Conservation (phyloP, 2,797 vertebrate species). For the Brachymystax lenok region DNA sequence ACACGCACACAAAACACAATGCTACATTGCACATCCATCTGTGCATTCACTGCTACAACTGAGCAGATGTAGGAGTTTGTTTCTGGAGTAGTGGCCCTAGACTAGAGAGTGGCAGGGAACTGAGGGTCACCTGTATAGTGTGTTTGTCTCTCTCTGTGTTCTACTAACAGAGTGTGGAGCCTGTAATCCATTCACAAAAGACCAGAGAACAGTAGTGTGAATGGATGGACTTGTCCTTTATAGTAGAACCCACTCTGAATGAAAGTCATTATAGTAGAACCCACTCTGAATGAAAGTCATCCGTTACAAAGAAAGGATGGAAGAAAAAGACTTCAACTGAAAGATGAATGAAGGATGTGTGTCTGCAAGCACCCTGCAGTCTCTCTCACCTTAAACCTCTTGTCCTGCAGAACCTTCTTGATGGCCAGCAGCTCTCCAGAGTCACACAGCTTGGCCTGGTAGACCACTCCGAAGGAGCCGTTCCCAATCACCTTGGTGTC, state of each 20-base stretch:
- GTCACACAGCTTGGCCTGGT: constrained; percentile 98
- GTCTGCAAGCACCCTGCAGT: background rate
- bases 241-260: too few species aligned
- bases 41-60: background rate
- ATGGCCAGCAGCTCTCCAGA: constrained; percentile 98
- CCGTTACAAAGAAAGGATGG: background rate
- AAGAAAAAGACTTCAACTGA: background rate
- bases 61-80: background rate
- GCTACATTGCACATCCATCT: too few species aligned
- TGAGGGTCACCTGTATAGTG: background rate
- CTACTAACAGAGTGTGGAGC: background rate
- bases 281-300: too few species aligned
- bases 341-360: background rate
- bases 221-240: background rate
- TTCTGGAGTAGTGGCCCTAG: background rate
- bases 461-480: constrained; percentile 97
- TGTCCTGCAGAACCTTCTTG: constrained; percentile 80
- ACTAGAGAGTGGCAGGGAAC: background rate
- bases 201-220: background rate
- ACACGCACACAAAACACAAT: too few species aligned
- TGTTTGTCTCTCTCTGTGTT: background rate
- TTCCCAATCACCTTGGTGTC: constrained; percentile 99
- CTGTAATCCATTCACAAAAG: background rate
- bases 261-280: too few species aligned
- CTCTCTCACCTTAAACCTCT: constrained; percentile 94